These are phyloP conservation scores for Sebastes kiyomatsui DNA, from an alignment of 2,797 vertebrate species.

Conservation along the genomic window DNA sequence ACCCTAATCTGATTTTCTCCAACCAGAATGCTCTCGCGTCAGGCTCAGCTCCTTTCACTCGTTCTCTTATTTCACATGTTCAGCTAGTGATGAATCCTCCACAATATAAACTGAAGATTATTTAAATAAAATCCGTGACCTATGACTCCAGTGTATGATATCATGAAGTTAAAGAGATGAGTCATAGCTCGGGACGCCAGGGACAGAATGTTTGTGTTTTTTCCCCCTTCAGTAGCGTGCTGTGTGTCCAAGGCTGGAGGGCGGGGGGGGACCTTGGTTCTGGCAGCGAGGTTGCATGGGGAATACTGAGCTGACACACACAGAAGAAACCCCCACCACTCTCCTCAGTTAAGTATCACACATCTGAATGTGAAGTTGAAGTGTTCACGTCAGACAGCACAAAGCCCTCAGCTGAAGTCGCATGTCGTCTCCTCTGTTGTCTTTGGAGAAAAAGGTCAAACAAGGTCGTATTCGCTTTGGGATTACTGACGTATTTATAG, in stretches of 20 bases:
- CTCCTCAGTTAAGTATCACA: slow-evolving; percentile 2
- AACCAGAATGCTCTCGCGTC: slow-evolving; percentile 22
- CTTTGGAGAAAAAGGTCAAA: slow-evolving; percentile 19
- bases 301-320: slow-evolving; percentile 51
- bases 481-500: slow-evolving; percentile 1
- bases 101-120: background rate
- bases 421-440: slow-evolving; percentile 2
- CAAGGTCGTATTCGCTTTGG: background rate
- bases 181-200: slow-evolving; percentile 23
- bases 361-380: slow-evolving; percentile 15
- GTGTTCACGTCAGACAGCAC: slow-evolving; percentile 5
- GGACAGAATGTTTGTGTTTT: background rate
- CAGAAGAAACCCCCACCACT: background rate
- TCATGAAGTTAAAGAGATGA: slow-evolving; percentile 41
- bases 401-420: slow-evolving; percentile 21
- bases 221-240: background rate
- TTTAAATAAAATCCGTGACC: slow-evolving; percentile 2
- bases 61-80: background rate
- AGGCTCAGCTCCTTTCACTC: slow-evolving; percentile 2
- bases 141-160: background rate
- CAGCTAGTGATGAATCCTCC: background rate
- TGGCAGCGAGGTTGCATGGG: slow-evolving; percentile 30
- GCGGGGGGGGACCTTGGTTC: slow-evolving; percentile 57
- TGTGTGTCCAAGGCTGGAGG: slow-evolving; percentile 47
- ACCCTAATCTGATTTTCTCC: slow-evolving; percentile 55